Conservation (phyloP, 1,140 invertebrate species). For the Mercenaria mercenaria region DNA sequence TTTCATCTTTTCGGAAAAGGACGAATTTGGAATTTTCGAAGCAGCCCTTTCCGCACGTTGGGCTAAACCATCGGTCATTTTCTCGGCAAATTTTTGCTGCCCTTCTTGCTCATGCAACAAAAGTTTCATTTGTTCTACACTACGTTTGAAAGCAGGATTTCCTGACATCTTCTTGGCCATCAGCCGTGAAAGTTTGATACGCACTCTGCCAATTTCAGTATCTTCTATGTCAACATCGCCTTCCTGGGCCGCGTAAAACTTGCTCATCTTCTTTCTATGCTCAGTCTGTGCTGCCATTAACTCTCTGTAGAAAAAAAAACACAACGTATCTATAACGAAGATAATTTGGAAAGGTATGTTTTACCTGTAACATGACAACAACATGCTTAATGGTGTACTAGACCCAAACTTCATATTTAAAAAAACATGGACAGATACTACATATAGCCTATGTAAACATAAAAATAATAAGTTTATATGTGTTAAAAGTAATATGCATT, state of each 20-base stretch:
- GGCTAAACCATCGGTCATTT: slow-evolving; percentile 21
- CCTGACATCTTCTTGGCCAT: slow-evolving; percentile 67
- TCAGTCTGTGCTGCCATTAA: slow-evolving; percentile 64
- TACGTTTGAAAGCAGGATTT: slow-evolving; percentile 65
- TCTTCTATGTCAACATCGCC: slow-evolving; percentile 59
- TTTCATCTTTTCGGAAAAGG: slow-evolving; percentile 31
- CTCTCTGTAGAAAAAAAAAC: slow-evolving; percentile 35
- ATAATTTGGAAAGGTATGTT: too few relatives aligned
- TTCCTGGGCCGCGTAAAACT: slow-evolving; percentile 60
- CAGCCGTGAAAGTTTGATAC: slow-evolving; percentile 58
- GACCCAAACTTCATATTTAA: too few relatives aligned
- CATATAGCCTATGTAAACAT: too few relatives aligned
- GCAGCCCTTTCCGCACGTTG: neutral
- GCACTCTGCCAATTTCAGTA: slow-evolving; percentile 57
- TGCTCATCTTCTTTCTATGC: slow-evolving; percentile 65
- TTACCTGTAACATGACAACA: too few relatives aligned
- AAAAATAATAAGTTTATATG: too few relatives aligned
- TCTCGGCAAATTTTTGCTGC: slow-evolving; percentile 37
- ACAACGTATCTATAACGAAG: too few relatives aligned
- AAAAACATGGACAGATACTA: too few relatives aligned
- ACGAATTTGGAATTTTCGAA: neutral
- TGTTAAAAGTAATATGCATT: too few relatives aligned
- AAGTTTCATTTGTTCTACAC: slow-evolving; percentile 51
- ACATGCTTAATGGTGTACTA: too few relatives aligned
- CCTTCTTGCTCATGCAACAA: slow-evolving; percentile 29